phyloP scores from a whole-genome alignment of 2,113 vertebrate genomes.

The Hippotragus niger region DNA sequence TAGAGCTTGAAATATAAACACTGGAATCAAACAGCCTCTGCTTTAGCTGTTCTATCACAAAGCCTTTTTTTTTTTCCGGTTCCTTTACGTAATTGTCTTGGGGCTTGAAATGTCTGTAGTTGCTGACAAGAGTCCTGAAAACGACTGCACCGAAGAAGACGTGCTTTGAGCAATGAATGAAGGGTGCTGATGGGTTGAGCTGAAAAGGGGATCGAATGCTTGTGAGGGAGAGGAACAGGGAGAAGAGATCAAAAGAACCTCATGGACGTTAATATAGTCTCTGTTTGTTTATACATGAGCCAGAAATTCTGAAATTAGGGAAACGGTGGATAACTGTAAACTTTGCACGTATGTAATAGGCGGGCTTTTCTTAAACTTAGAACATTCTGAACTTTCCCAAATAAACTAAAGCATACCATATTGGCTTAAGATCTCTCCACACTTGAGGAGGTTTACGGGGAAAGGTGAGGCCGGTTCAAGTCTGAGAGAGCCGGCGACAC shows the following conservation, averaged over 20 bases:
- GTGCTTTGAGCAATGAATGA: neutral
- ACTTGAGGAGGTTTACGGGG: neutral
- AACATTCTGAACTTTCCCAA: neutral
- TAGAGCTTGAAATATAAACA: neutral
- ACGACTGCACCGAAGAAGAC: neutral
- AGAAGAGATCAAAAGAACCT: neutral
- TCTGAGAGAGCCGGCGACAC: neutral
- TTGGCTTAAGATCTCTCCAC: neutral
- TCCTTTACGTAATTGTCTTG: neutral
- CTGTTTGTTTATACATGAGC: neutral
- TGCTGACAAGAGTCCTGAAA: neutral
- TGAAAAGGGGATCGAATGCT: neutral
- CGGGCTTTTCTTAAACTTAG: neutral
- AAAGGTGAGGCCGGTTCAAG: neutral
- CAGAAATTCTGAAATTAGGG: neutral
- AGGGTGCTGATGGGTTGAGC: neutral
- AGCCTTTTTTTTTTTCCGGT: neutral
- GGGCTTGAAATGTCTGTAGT: neutral
- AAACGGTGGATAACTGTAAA: neutral
- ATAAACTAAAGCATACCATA: neutral
- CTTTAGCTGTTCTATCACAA: neutral
- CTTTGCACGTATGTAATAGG: neutral
- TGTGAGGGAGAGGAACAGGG: too few relatives aligned
- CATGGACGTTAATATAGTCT: neutral
- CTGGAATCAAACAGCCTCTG: neutral